Evolutionary conservation across 2,113 vertebrate species (phyloP).

Genomic region (Genyomyrus donnyi): DNA sequence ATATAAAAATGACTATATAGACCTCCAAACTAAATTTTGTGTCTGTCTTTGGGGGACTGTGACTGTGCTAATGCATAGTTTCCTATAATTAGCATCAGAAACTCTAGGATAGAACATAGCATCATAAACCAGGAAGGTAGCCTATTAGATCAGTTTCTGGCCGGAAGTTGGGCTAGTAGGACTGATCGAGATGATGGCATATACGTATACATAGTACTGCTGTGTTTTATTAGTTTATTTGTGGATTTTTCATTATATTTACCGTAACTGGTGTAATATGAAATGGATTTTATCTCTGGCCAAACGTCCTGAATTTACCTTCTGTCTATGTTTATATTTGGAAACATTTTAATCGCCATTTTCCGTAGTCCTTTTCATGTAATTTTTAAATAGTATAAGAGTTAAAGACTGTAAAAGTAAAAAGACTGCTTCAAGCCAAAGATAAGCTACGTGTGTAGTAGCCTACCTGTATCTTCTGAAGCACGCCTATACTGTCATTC

Average conservation of each 20-base stretch:
- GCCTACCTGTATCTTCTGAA: background rate
- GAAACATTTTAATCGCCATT: background rate
- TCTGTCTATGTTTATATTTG: background rate
- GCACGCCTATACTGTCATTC: background rate
- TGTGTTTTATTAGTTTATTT: background rate
- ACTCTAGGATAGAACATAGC: background rate
- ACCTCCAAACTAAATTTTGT: background rate
- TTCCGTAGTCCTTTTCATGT: background rate
- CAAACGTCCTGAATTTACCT: background rate
- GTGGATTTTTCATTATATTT: background rate
- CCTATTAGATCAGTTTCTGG: background rate
- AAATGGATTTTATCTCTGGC: background rate
- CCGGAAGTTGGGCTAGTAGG: background rate
- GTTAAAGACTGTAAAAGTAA: background rate
- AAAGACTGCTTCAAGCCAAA: background rate
- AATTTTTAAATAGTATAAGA: background rate
- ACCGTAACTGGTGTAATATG: background rate
- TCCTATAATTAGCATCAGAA: background rate
- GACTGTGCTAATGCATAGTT: background rate
- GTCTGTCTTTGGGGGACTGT: background rate
- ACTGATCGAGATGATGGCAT: background rate
- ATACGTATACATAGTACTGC: background rate
- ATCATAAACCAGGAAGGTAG: background rate
- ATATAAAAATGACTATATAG: background rate
- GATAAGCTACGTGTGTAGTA: background rate